Conservation (phyloP, 2,113 vertebrate genomes). For the Xiphias gladius region DNA sequence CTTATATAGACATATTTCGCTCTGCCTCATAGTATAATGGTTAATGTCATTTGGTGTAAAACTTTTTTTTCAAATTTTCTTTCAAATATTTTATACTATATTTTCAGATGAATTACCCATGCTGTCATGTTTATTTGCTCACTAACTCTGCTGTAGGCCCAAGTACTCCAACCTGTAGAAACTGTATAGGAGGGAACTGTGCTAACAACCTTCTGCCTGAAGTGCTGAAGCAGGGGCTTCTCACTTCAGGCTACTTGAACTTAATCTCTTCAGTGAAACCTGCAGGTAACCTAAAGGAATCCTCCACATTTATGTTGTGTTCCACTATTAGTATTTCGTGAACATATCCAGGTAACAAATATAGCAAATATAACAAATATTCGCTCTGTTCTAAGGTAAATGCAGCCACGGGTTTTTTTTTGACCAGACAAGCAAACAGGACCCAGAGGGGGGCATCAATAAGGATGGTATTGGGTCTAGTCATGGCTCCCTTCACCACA, state of each 20-base stretch:
- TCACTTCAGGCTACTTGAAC: slow-evolving; percentile 79
- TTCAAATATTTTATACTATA: not conserved
- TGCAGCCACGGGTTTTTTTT: slow-evolving; percentile 71
- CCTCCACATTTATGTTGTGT: not conserved
- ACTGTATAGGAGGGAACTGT: slow-evolving; percentile 60
- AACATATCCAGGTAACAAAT: not conserved
- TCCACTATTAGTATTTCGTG: not conserved
- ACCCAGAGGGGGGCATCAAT: slow-evolving; percentile 76
- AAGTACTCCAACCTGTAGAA: slow-evolving; percentile 68
- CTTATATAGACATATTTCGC: not conserved
- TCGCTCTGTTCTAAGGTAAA: slow-evolving; percentile 66
- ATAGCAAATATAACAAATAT: too few relatives aligned
- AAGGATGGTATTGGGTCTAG: slow-evolving; percentile 61
- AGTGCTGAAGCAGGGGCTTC: slow-evolving; percentile 46
- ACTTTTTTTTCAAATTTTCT: not conserved
- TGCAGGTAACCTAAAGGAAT: slow-evolving; percentile 48
- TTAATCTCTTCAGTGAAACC: slow-evolving; percentile 66
- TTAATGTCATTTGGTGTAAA: not conserved
- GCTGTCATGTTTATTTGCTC: not conserved
- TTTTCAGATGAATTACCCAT: not conserved
- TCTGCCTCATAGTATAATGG: not conserved
- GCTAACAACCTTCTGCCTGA: slow-evolving; percentile 70
- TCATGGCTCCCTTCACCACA: slow-evolving; percentile 69
- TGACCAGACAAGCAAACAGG: slow-evolving; percentile 60
- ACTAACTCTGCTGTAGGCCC: slow-evolving; percentile 41